phyloP scores from a whole-genome alignment of 2,113 vertebrate genomes.

The Thunnus thynnus region DNA sequence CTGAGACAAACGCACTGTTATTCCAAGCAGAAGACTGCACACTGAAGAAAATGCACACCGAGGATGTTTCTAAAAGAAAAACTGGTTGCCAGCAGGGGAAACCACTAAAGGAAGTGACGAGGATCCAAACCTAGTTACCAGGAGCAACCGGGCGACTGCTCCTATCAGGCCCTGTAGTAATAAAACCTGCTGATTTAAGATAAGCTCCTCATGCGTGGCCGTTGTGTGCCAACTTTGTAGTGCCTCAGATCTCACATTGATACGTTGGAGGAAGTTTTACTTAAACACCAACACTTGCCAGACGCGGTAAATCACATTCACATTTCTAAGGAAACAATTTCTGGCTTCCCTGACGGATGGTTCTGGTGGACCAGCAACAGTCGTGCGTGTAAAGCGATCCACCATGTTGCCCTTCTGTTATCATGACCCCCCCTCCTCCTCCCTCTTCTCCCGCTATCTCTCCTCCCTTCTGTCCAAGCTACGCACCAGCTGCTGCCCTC shows the following conservation, averaged over 20 bases:
- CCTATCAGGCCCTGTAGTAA: neutral
- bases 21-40: too few relatives aligned
- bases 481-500: constrained; percentile 63
- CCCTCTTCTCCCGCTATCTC: constrained; percentile 2
- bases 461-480: constrained; percentile 32
- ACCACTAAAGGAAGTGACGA: neutral
- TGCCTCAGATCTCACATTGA: neutral
- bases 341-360: neutral
- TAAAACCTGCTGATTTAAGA: neutral
- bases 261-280: neutral
- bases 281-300: neutral
- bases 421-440: constrained; percentile 12
- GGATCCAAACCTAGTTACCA: neutral
- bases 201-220: neutral
- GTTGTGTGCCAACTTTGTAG: too few relatives aligned
- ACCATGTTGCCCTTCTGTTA: constrained; percentile 48
- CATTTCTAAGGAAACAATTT: constrained; percentile 13
- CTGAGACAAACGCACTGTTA: neutral
- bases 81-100: neutral
- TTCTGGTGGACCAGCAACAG: constrained; percentile 39
- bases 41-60: neutral
- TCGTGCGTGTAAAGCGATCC: constrained; percentile 57
- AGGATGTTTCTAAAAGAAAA: neutral
- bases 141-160: neutral
- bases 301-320: neutral